Base-by-base conservation (phyloP, 1,140 invertebrate genomes). In the Himalopsyche phryganea region DNA sequence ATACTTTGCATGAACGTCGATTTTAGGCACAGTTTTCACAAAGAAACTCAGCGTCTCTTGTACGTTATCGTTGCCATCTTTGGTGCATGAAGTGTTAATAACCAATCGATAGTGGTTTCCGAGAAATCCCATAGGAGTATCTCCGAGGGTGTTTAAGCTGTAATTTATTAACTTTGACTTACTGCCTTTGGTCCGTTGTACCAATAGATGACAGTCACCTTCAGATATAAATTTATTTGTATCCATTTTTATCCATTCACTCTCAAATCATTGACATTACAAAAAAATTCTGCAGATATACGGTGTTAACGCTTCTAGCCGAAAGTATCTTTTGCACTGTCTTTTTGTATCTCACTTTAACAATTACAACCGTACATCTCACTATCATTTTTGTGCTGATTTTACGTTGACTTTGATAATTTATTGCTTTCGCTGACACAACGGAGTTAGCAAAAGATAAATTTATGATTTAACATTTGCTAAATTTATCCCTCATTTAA, bases 51-150 rank as follows among this genome's bases (percentile, higher is more conserved):
- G 28, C 0, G 64, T 64, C 60, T 59, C 60, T 38, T 47, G 60
- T 46, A 7, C 51, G 14, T 41, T 57, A n/a, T 14, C 38, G 14
- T 17, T 15, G 6, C n/a, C 6, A 20, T 52, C 40, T 57, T 60
- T 40, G 18, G 66, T 11, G 47, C 57, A 15, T 1, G 56, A 44
- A 38, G 55, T 63, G 35, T 47, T 58, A 41, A 70, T 61, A 23
- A 17, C 56, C 15, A 72, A 42, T 50, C 65, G 58, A 57, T 70
- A 68, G 63, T 84, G 80, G 11, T 76, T 70, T 0, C 79, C 77
- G 6, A 83, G 60, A 58, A 76, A 82, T 20, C 82, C 82, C 2
- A 77, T 58, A 5, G 73, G 76, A 44, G 68, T 67, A 0, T 74
- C 66, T 1, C 70, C 68, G 23, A 70, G 72, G n/a, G 60, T 44